Base-by-base conservation (phyloP, 2,888 invertebrate species). In the Ophion ellenae region DNA sequence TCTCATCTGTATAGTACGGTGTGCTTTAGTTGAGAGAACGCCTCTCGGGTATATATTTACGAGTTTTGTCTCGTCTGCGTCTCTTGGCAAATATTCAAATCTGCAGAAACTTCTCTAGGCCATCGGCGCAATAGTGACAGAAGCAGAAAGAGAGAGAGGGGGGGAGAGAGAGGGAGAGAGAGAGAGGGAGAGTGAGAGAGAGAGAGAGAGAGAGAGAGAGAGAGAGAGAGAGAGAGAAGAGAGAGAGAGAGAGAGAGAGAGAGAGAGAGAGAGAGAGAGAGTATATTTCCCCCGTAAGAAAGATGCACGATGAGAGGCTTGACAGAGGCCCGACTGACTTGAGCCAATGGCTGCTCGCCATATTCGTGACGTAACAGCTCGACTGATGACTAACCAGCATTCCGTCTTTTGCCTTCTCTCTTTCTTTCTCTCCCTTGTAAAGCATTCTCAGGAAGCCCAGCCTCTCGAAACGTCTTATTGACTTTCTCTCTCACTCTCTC, bases 321-420 rank as follows among this genome's bases (percentile, higher is more conserved):
- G 91, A 90, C 91, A 90, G 90, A 86, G 92, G 92, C 92, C 87
- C 90, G 92, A 88, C 91, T 85, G 78, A 66, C 74, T 82, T 86
- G 87, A 83, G 71, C 92, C 92, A 92, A 92, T 92, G 85, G 81
- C 71, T 86, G 83, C 78, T 75, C 73, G 11, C 83, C 79, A 71
- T 59, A 28, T 66, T 71, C 69, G 81, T 91, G 91, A 92, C 91
- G 92, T 90, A 83, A 71, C 5, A 57, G 64, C 81, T 91, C 89
- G 89, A 87, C 89, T 90, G 89, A 89, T 90, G 77, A 67, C 81
- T 84, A 83, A 70, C 79, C 69, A 69, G 40, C 78, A 32, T 73
- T 74, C 36, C 70, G 59, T 69, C 76, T 53, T 45, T 66, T 66
- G 57, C 45, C 17, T 45, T 69, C 32, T 63, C 61, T 61, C 74